Evolutionary conservation across 2,888 invertebrate species (phyloP), one percentile per base, ranked within the genome.

Genomic region (Tenthredo notha): DNA sequence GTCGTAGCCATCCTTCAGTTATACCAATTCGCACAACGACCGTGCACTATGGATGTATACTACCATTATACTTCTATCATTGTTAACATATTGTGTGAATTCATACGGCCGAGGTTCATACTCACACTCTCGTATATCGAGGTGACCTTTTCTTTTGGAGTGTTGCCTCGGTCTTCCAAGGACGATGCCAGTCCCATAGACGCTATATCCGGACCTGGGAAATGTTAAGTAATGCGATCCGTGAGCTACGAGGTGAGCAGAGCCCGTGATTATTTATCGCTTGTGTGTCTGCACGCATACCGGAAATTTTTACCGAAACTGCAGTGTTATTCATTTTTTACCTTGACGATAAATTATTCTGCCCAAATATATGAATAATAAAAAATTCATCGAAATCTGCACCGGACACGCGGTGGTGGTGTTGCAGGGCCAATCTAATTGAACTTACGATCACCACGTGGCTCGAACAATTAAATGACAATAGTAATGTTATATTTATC

Each of bases 121-220:
- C 86, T 88, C 86, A 90, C 91, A 86, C 87, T 89, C 87, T 90
- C 89, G 25, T 88, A 88, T 58, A 74, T 77, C 18, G 85, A n/a
- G 0, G 58, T 2, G 15, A 61, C 77, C 89, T 70, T 88, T 89
- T 40, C 86, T 86, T 84, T 87, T 10, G 87, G 33, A 87, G 86
- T 74, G 87, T 90, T 87, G n/a, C 90, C 87, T 4, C 88, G 90
- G 78, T 95, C 95, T 54, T 94, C 94, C 85, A 95, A 93, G 12
- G 94, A 94, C 70, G 94, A 94, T 0, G 94, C 96, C 2, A 98
- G 94, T 25, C 98, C 98, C 94, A 98, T 96, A 12, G 97, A 96
- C 4, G 96, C 96, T 88, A 97, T 95, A 89, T 97, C 96, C 0
- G 97, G 97, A 83, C 96, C 96, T 94, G 94, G n/a, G 33, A 65